phyloP scores from a whole-genome alignment of 37 sponge, comb jelly and placozoan species.

The Oscarella lobularis region DNA sequence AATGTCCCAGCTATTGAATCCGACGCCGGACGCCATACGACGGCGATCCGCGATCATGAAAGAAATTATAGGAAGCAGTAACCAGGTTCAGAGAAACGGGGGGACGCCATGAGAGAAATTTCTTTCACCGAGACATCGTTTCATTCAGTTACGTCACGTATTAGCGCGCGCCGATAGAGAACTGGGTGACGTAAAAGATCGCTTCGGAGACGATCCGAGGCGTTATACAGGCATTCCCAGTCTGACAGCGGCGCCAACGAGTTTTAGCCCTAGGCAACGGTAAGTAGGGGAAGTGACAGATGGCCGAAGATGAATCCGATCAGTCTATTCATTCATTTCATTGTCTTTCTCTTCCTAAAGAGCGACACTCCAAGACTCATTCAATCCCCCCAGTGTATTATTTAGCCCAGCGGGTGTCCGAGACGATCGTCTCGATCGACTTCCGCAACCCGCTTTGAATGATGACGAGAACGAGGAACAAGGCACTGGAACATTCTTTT shows the following conservation, averaged over 20 bases:
- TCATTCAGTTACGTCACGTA: slow-evolving; percentile 24
- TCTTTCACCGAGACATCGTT: neutral
- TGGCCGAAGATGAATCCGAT: neutral
- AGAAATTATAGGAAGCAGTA: no score
- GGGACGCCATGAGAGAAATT: neutral
- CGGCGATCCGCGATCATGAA: no score
- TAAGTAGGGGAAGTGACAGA: slow-evolving; percentile 9
- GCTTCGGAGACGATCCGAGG: slow-evolving; percentile 58
- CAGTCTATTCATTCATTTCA: neutral
- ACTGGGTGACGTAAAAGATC: slow-evolving; percentile 27
- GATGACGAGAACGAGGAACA: slow-evolving; percentile 8
- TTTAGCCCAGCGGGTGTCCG: slow-evolving; percentile 48
- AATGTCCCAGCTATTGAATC: no score
- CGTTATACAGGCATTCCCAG: slow-evolving; percentile 34
- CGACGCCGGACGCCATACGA: no score
- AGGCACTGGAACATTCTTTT: neutral
- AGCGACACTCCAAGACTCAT: neutral
- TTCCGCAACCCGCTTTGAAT: slow-evolving; percentile 42
- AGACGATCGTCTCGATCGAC: slow-evolving; percentile 22
- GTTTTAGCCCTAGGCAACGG: slow-evolving; percentile 5
- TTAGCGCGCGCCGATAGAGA: slow-evolving; percentile 30
- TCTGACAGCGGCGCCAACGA: slow-evolving; percentile 49
- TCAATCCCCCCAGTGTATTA: slow-evolving; percentile 12
- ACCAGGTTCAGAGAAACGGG: no score
- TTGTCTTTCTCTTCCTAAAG: no score